Evolutionary conservation across 37 sponge, comb jelly and placozoan species (phyloP).

Genomic region (Theonella swinhoei): DNA sequence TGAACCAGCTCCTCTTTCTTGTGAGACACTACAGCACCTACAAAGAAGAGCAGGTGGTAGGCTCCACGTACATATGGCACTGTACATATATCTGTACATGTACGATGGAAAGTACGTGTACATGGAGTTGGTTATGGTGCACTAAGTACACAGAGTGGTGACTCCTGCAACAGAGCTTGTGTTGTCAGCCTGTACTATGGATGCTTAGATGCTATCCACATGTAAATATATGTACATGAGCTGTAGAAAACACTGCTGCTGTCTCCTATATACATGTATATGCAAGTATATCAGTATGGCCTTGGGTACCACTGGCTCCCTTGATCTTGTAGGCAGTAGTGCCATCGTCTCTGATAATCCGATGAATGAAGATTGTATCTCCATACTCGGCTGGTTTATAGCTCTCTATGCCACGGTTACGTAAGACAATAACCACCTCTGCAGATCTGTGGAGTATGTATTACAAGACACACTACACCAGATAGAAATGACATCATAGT

Average conservation of each 20-base stretch:
- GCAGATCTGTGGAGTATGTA: slow-evolving; percentile 58
- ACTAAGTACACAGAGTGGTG: too few relatives aligned
- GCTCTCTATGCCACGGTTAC: slow-evolving; percentile 77
- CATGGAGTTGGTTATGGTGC: too few relatives aligned
- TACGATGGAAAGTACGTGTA: too few relatives aligned
- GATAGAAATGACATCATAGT: neutral
- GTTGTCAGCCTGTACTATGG: too few relatives aligned
- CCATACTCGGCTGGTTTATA: slow-evolving; percentile 83
- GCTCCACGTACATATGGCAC: neutral
- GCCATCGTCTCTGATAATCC: slow-evolving; percentile 76
- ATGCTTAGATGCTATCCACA: too few relatives aligned
- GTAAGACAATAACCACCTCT: slow-evolving; percentile 58
- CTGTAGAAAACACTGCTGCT: too few relatives aligned
- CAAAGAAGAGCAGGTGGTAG: neutral
- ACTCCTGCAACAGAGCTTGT: too few relatives aligned
- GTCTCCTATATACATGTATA: neutral
- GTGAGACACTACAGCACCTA: slow-evolving; percentile 70
- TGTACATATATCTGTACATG: neutral
- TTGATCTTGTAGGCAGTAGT: slow-evolving; percentile 85
- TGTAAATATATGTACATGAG: too few relatives aligned
- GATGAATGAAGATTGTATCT: slow-evolving; percentile 60
- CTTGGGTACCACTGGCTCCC: slow-evolving; percentile 23
- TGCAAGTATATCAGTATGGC: too few relatives aligned
- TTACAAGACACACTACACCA: neutral
- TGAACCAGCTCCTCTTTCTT: slow-evolving; percentile 88